These are phyloP conservation scores for Spodoptera litura DNA, from an alignment of 1,140 invertebrate genomes.

Conservation along the genomic window DNA sequence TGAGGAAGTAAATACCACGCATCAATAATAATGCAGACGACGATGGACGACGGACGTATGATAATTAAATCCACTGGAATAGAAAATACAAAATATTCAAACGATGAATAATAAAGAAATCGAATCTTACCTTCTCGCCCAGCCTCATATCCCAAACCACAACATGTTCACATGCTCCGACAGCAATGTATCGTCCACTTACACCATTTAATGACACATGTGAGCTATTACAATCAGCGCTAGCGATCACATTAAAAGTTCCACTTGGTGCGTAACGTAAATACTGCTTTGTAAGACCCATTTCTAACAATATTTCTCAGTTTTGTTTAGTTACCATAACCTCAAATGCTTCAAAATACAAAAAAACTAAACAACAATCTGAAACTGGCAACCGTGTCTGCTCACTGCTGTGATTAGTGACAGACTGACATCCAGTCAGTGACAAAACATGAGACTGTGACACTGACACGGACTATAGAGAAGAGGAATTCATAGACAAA, in stretches of 20 bases:
- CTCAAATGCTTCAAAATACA: slow-evolving; percentile 4
- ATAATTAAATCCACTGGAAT: not conserved
- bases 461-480: too few relatives aligned
- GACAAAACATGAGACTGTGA: too few relatives aligned
- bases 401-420: too few relatives aligned
- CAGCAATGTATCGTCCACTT: slow-evolving; percentile 94
- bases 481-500: too few relatives aligned
- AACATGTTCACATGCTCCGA: slow-evolving; percentile 96
- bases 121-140: slow-evolving; percentile 91
- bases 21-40: too few relatives aligned
- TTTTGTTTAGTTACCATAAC: slow-evolving; percentile 20
- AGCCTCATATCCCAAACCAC: slow-evolving; percentile 97
- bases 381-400: too few relatives aligned
- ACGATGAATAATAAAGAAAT: not conserved
- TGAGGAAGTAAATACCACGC: slow-evolving; percentile 64
- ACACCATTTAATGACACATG: slow-evolving; percentile 92
- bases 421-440: too few relatives aligned
- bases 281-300: slow-evolving; percentile 99
- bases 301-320: slow-evolving; percentile 76
- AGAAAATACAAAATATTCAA: not conserved
- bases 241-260: slow-evolving; percentile 95
- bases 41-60: too few relatives aligned
- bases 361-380: not conserved
- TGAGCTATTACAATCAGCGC: slow-evolving; percentile 91
- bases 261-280: slow-evolving; percentile 93